Evolutionary conservation across 1,140 invertebrate genomes (phyloP), one percentile per base, ranked within the genome.

Genomic region (Drosophila takahashii): DNA sequence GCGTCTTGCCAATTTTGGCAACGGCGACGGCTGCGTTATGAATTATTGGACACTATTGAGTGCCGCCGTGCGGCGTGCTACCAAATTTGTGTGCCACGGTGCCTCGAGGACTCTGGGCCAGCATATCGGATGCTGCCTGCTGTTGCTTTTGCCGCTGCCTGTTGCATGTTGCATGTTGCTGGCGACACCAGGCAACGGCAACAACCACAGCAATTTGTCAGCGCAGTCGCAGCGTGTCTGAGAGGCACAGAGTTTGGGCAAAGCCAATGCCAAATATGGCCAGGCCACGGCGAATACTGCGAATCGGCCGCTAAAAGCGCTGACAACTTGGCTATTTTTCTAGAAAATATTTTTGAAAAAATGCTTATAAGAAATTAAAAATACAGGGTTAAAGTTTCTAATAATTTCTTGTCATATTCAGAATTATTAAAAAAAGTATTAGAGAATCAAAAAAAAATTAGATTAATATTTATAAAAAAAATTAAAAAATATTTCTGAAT

Each of bases 21-120:
- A 87, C 65, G 77, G 60, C 67, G 54, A 57, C 77, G 69, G 77
- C 56, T 69, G 69, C 77, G 84, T 87, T 87, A 87, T 87, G 83
- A 87, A 87, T 87, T 87, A 87, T 87, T 87, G 79, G 83, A 87
- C 83, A 86, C 83, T 87, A 89, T 87, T 87, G 83, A 87, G 75
- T 87, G 84, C 84, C 76, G 84, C 76, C 83, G 79, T 80, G 77
- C 79, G 75, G 75, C 79, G 75, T 79, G 83, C 83, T 87, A 87
- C 83, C 83, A 87, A 87, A 87, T 87, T 87, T 87, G 83, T 87
- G 80, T 79, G 65, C 80, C 76, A 72, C 81, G 80, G 76, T 79
- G 79, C 79, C 83, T 59, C 75, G 83, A 86, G 83, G 83, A 86
- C 66, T 62, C 58, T 9, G 9, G 29, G 50, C 78, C 56, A 60